phyloP scores from a whole-genome alignment of 2,113 vertebrate genomes.

The Psilopsiagon aurifrons region DNA sequence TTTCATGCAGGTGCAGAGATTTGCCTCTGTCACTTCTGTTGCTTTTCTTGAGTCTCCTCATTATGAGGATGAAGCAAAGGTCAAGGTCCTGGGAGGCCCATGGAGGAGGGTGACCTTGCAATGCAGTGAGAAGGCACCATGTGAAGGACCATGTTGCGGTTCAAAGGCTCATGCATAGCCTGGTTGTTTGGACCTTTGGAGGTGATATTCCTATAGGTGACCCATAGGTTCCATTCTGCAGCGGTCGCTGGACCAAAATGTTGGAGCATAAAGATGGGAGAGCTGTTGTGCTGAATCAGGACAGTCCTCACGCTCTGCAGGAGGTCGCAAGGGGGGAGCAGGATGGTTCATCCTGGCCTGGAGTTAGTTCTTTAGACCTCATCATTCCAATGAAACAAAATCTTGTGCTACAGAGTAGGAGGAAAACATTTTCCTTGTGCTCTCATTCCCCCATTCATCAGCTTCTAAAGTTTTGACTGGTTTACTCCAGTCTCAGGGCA shows the following conservation, averaged over 20 bases:
- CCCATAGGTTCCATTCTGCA: neutral
- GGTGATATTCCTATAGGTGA: neutral
- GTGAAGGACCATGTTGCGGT: neutral
- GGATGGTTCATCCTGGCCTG: neutral
- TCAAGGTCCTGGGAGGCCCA: neutral
- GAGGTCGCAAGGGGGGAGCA: neutral
- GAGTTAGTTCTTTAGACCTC: neutral
- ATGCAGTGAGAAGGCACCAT: neutral
- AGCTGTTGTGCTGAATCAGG: neutral
- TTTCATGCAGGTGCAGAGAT: neutral
- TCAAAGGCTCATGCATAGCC: neutral
- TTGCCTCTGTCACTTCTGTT: neutral
- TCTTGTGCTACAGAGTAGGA: neutral
- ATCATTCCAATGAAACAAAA: neutral
- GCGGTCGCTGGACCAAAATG: neutral
- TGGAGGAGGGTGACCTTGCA: neutral
- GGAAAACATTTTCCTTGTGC: neutral
- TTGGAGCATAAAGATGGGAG: neutral
- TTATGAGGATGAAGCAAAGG: neutral
- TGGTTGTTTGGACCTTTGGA: neutral
- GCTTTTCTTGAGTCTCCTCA: neutral
- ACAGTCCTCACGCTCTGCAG: neutral
- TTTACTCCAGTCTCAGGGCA: neutral
- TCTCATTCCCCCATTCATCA: neutral
- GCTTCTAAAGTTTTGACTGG: neutral